Base-by-base conservation (phyloP, 92 coral and sea anemone species). In the Paramuricea clavata region DNA sequence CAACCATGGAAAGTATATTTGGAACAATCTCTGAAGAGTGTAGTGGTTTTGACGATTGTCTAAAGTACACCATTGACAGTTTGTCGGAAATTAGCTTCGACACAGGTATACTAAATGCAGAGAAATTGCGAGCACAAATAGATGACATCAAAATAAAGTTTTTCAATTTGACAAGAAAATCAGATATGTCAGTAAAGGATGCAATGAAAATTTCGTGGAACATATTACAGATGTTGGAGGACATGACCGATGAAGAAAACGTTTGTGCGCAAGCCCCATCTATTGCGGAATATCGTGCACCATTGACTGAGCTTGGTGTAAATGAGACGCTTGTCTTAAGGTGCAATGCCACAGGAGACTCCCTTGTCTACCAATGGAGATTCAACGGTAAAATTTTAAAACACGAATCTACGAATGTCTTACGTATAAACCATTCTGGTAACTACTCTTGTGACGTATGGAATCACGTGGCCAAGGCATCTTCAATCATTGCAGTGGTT, bases 41-140 rank as follows among this genome's bases (percentile, higher is more conserved):
- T 57, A 68, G 44, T 62, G 97, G 97, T 10, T 93, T 93, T 70
- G 74, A 49, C n/a, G 97, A 93, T 49, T 93, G 97, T 12, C 64
- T 93, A 64, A 76, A 70, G 75, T 87, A 84, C 35, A 82, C 81
- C 49, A 25, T 92, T 1, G 93, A 92, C 72, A 86, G 82, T 36
- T 34, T 92, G 30, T 49, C 68, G 26, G 89, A 87, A 52, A 83
- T 93, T 43, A 89, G 54, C 78, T 93, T 89, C 43, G 88, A 74
- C 23, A 78, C 85, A 28, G 16, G 22, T 42, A 2, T 76, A 27
- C 67, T 61, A 0, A 61, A 31, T 9, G 21, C 82, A 22, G 65
- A 33, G 10, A 32, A 30, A 30, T 11, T 76, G 16, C 67, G 21
- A 33, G 67, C n/a, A 33, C 41, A 76, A 23, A 50, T 76, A 30